These are phyloP conservation scores for Syngnathus rostellatus DNA, from an alignment of 2,797 vertebrate species.

Conservation along the genomic window DNA sequence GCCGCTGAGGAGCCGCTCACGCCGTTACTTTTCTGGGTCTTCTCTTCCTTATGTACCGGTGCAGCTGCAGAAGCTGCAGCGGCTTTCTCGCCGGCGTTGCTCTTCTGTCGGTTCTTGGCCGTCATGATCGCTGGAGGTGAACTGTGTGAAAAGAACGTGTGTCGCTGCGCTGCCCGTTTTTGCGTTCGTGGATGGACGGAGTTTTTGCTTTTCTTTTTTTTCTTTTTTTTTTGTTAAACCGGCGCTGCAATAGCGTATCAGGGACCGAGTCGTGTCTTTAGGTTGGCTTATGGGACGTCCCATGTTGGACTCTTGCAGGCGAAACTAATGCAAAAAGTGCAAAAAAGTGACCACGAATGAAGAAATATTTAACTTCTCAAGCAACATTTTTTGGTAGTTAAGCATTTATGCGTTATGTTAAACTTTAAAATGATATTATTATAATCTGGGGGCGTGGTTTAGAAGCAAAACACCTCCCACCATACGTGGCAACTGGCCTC, in stretches of 20 bases:
- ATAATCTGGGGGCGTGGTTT: background rate
- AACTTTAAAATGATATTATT: background rate
- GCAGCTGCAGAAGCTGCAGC: conserved; percentile 31
- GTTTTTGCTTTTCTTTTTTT: conserved; percentile 19
- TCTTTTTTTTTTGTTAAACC: conserved; percentile 17
- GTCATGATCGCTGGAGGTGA: conserved; percentile 46
- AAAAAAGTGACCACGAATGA: background rate
- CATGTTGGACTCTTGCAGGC: background rate
- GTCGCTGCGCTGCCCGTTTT: conserved; percentile 9
- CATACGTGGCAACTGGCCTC: conserved; percentile 9
- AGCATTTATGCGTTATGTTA: background rate
- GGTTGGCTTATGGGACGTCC: conserved; percentile 37
- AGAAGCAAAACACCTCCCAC: background rate
- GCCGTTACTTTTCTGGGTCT: conserved; percentile 50
- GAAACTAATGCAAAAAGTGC: background rate
- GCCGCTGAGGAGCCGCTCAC: conserved; percentile 24
- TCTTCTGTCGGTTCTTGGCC: conserved; percentile 63
- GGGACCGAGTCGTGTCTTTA: conserved; percentile 66
- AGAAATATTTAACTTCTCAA: background rate
- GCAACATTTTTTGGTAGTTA: background rate
- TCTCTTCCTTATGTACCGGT: conserved; percentile 24
- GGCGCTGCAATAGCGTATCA: conserved; percentile 55
- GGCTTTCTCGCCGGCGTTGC: conserved; percentile 45
- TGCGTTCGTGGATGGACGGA: conserved; percentile 50
- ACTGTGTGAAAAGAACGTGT: background rate